Conservation (phyloP, 2,797 vertebrate genomes). For the Silurus lanzhouensis region DNA sequence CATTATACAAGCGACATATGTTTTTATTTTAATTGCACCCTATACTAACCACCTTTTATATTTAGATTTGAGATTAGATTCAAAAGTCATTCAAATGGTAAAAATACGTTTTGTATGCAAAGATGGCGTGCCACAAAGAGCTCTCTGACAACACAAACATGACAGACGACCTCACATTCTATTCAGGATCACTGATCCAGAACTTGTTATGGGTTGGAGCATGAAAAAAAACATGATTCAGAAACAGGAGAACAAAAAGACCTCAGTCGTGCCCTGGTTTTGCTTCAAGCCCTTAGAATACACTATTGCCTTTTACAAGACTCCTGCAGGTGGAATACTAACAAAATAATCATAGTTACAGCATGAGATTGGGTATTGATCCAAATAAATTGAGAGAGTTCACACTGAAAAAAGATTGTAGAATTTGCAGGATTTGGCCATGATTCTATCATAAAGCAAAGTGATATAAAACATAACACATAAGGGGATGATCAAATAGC, state of each 20-base stretch:
- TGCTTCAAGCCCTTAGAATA: slow-evolving; percentile 21
- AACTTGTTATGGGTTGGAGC: slow-evolving; percentile 68
- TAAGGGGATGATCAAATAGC: slow-evolving; percentile 39
- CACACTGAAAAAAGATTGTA: not conserved
- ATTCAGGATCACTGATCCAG: slow-evolving; percentile 74
- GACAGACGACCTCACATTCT: slow-evolving; percentile 63
- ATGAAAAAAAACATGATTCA: slow-evolving; percentile 56
- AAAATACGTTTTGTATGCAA: slow-evolving; percentile 45
- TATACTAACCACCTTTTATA: slow-evolving; percentile 19
- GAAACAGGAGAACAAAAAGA: slow-evolving; percentile 43
- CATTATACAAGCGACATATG: not conserved
- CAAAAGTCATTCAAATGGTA: slow-evolving; percentile 51
- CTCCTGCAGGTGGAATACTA: not conserved
- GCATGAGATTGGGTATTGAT: not conserved
- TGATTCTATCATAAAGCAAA: slow-evolving; percentile 31
- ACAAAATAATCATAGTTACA: not conserved
- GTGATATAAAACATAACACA: slow-evolving; percentile 39
- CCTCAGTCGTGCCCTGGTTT: not conserved
- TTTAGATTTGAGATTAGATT: slow-evolving; percentile 44
- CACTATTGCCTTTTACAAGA: slow-evolving; percentile 35
- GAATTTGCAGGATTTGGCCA: not conserved
- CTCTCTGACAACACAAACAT: slow-evolving; percentile 60
- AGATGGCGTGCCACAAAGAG: slow-evolving; percentile 39
- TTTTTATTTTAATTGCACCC: not conserved
- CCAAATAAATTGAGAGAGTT: not conserved